phyloP scores from a whole-genome alignment of 2,888 invertebrate species.

The Spodoptera picta region DNA sequence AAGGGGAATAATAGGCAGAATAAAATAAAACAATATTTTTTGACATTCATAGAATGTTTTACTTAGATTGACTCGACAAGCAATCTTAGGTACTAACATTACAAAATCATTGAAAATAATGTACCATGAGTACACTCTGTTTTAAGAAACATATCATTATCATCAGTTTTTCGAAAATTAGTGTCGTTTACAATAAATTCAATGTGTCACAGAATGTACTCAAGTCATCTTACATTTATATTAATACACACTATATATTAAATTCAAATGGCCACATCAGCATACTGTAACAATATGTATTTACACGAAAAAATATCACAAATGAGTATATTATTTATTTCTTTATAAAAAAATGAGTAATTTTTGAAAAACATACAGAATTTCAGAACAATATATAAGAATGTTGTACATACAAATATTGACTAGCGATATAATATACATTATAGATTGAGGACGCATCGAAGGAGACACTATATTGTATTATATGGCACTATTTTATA shows the following conservation, averaged over 20 bases:
- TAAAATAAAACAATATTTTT: slow-evolving; percentile 65
- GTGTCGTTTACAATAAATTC: background rate
- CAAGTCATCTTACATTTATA: slow-evolving; percentile 51
- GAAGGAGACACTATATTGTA: slow-evolving; percentile 54
- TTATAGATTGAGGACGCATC: slow-evolving; percentile 62
- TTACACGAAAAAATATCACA: slow-evolving; percentile 83
- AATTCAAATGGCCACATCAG: slow-evolving; percentile 77
- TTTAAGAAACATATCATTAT: slow-evolving; percentile 9
- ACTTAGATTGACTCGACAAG: slow-evolving; percentile 78
- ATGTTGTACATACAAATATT: slow-evolving; percentile 58
- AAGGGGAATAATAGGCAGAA: background rate
- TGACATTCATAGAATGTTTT: slow-evolving; percentile 87
- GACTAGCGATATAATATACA: slow-evolving; percentile 77
- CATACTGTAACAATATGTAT: slow-evolving; percentile 78
- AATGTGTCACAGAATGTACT: slow-evolving; percentile 55
- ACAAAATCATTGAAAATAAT: slow-evolving; percentile 65
- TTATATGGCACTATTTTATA: slow-evolving; percentile 84
- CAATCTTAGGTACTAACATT: slow-evolving; percentile 75
- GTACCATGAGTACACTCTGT: slow-evolving; percentile 68
- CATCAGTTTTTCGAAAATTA: slow-evolving; percentile 12
- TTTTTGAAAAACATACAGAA: slow-evolving; percentile 53
- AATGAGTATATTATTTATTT: slow-evolving; percentile 70
- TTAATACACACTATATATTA: slow-evolving; percentile 61
- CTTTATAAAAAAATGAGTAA: slow-evolving; percentile 59
- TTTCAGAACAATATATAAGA: slow-evolving; percentile 52